A percentile compares a stretch with the other conserved stretches of the same genome.
phyloP scores from a whole-genome alignment of 1,140 invertebrate genomes.

The Drosophila paulistorum region DNA sequence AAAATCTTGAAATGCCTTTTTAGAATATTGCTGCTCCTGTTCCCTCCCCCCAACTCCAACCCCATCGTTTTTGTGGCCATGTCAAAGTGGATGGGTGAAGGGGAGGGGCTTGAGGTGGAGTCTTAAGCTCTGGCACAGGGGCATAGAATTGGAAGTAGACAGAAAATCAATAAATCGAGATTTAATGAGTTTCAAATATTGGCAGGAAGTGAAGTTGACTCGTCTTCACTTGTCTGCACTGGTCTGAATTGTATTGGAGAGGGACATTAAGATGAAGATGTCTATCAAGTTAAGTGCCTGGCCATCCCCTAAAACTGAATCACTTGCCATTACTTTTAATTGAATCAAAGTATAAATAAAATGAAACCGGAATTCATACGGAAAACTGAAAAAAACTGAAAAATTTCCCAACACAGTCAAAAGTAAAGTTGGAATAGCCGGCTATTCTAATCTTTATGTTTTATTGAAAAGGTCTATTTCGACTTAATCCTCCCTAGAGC shows the following conservation, averaged over 20 bases:
- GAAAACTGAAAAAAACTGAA: too few species aligned
- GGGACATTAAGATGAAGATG: constrained; percentile 33
- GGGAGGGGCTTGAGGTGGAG: constrained; percentile 2
- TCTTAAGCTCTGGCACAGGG: background rate
- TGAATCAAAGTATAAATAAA: too few species aligned
- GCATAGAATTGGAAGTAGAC: constrained; percentile 31
- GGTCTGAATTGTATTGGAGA: background rate
- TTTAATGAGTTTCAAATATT: constrained; percentile 77
- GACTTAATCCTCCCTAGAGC: background rate
- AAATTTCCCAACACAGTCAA: background rate
- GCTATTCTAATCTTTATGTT: background rate
- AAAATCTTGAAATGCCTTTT: constrained; percentile 28
- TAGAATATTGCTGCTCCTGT: background rate
- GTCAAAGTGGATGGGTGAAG: background rate
- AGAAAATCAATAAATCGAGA: constrained; percentile 76
- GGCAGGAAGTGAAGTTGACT: constrained; percentile 10
- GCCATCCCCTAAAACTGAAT: background rate
- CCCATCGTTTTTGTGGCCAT: background rate
- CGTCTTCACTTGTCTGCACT: constrained; percentile 32
- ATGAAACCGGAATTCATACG: too few species aligned
- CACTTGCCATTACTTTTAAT: too few species aligned
- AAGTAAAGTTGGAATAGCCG: background rate
- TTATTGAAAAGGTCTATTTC: background rate
- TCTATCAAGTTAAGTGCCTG: constrained; percentile 27
- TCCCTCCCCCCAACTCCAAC: too few species aligned